A percentile compares a stretch with the other conserved stretches of the same genome.
phyloP scores from a whole-genome alignment of 2,113 vertebrate genomes.

The Sinocyclocheilus grahami region DNA sequence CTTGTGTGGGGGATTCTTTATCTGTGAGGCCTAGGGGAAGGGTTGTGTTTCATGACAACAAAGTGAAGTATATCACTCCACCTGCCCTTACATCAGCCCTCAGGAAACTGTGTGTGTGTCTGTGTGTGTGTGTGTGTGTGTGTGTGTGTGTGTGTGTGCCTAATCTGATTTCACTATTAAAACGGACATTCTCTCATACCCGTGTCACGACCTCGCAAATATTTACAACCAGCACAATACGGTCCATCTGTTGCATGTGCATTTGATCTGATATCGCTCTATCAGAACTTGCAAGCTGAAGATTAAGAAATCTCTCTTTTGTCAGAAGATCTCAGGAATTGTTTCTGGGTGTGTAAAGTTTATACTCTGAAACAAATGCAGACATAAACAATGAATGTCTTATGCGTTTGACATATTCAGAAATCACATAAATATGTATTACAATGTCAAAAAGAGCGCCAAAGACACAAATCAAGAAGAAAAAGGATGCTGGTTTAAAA shows the following conservation, averaged over 20 bases:
- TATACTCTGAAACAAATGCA: conserved; percentile 57
- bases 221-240: conserved; percentile 34
- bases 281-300: conserved; percentile 33
- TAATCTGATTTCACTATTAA: conserved; percentile 34
- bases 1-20: conserved; percentile 26
- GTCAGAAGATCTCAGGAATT: conserved; percentile 30
- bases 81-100: conserved; percentile 23
- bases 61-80: conserved; percentile 30
- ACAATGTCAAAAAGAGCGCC: conserved; percentile 52
- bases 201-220: conserved; percentile 18
- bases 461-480: conserved; percentile 34
- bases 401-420: conserved; percentile 55
- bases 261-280: conserved; percentile 26
- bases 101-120: neutral
- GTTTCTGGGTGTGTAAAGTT: conserved; percentile 51
- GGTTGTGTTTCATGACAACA: conserved; percentile 35
- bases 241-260: neutral
- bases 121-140: neutral
- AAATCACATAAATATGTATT: conserved; percentile 45
- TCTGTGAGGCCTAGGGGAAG: conserved; percentile 13
- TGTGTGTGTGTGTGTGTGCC: neutral
- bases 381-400: conserved; percentile 49
- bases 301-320: conserved; percentile 34
- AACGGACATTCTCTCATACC: neutral
- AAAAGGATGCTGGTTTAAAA: conserved; percentile 15